These are phyloP conservation scores for Portunus trituberculatus DNA, from an alignment of 1,140 invertebrate species.

Conservation along the genomic window DNA sequence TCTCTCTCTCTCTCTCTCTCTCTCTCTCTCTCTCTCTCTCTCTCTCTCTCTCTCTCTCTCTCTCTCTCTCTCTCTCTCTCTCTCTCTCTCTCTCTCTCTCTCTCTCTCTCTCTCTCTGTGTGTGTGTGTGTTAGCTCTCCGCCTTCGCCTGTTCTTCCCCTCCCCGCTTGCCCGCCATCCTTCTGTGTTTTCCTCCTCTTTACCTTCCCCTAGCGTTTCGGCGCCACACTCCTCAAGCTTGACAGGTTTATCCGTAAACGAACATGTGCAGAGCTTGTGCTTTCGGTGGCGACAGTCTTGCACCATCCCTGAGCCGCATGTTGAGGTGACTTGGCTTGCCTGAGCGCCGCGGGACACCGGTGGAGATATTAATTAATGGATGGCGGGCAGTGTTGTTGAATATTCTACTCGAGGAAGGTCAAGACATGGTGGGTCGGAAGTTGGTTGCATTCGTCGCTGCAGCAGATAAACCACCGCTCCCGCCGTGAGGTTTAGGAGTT, in stretches of 20 bases:
- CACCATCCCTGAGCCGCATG: background rate
- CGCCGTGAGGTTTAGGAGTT: no score
- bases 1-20: conserved; percentile 15
- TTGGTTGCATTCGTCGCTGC: conserved; percentile 1
- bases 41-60: no score
- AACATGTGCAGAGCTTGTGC: background rate
- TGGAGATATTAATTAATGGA: conserved; percentile 3
- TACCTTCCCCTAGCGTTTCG: background rate
- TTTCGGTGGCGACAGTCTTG: background rate
- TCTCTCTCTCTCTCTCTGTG: no score
- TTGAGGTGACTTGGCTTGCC: background rate
- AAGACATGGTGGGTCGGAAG: conserved; percentile 6
- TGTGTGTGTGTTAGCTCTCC: no score
- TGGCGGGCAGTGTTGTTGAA: background rate
- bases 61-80: no score
- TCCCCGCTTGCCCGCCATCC: background rate
- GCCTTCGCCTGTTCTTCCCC: background rate
- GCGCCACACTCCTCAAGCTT: background rate
- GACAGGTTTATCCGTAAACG: background rate
- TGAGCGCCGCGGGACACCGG: background rate
- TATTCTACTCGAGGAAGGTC: background rate
- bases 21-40: no score
- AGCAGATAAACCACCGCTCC: background rate
- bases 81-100: no score
- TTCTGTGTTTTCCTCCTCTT: no score